Evolutionary conservation across 2,888 invertebrate genomes (phyloP).

Genomic region (Adelognathus sp.): DNA sequence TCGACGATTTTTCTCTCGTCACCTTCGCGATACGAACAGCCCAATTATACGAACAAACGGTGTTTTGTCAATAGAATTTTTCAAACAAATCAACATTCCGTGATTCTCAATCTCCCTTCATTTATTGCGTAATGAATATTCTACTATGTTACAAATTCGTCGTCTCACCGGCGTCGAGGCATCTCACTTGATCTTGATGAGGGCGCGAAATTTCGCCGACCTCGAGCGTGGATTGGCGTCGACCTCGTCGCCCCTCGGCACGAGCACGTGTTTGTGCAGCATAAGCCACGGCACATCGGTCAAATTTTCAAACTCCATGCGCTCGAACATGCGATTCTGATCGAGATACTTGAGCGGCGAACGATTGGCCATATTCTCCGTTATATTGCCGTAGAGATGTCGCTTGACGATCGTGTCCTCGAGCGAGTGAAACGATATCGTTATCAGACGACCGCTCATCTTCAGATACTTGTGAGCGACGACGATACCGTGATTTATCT

Average conservation of each 20-base stretch:
- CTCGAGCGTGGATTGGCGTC: slow-evolving; percentile 91
- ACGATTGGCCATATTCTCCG: slow-evolving; percentile 87
- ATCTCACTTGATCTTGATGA: slow-evolving; percentile 86
- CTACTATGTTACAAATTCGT: slow-evolving; percentile 5
- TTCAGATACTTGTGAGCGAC: slow-evolving; percentile 90
- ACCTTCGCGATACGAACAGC: too few relatives aligned
- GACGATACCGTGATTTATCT: slow-evolving; percentile 93
- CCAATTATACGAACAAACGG: too few relatives aligned
- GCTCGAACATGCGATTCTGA: slow-evolving; percentile 83
- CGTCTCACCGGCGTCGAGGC: not conserved
- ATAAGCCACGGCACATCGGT: slow-evolving; percentile 89
- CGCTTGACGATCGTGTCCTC: slow-evolving; percentile 97
- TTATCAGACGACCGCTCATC: slow-evolving; percentile 89
- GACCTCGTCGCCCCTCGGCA: slow-evolving; percentile 89
- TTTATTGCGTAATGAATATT: slow-evolving; percentile 12
- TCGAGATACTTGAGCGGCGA: slow-evolving; percentile 88
- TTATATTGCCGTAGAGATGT: slow-evolving; percentile 90
- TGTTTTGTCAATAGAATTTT: too few relatives aligned
- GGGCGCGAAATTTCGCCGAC: slow-evolving; percentile 94
- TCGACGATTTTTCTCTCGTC: too few relatives aligned
- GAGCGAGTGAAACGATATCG: slow-evolving; percentile 95
- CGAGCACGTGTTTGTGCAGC: slow-evolving; percentile 90
- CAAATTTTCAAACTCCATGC: slow-evolving; percentile 84
- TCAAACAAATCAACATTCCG: not conserved
- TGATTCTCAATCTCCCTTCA: not conserved